A percentile compares a stretch with the other conserved stretches of the same genome.
Evolutionary conservation across 2,888 invertebrate species (phyloP).

Genomic region (Leucophora obtusa): DNA sequence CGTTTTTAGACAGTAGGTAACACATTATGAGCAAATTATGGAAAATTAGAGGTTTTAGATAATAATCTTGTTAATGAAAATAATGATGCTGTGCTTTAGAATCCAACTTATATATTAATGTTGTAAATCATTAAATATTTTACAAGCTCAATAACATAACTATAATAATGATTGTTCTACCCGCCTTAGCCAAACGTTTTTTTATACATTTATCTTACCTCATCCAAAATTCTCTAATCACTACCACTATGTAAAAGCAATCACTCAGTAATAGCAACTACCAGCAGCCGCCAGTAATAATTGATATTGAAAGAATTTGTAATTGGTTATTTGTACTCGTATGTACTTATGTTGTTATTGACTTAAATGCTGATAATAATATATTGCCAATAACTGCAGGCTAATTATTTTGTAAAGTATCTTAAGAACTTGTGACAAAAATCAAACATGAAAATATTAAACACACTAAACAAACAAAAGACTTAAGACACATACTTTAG

Average conservation of each 20-base stretch:
- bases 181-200: conserved; percentile 29
- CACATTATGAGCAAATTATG: too few relatives aligned
- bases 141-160: neutral
- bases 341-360: conserved; percentile 7
- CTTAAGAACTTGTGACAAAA: conserved; percentile 48
- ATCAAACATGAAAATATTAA: conserved; percentile 30
- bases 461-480: neutral
- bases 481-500: conserved; percentile 5
- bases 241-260: conserved; percentile 31
- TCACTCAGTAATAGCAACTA: neutral
- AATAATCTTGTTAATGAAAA: too few relatives aligned
- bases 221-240: conserved; percentile 41
- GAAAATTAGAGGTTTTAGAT: too few relatives aligned
- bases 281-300: conserved; percentile 25
- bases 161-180: neutral
- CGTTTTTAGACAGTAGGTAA: too few relatives aligned
- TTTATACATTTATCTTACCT: neutral
- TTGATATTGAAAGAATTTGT: conserved; percentile 32
- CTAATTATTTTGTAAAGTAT: conserved; percentile 41
- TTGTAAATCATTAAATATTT: neutral
- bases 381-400: conserved; percentile 57
- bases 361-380: conserved; percentile 48
- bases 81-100: too few relatives aligned
- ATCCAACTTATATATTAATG: neutral
- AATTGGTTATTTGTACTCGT: too few relatives aligned